phyloP scores from a whole-genome alignment of 2,797 vertebrate species.

The Pseudopleuronectes americanus region DNA sequence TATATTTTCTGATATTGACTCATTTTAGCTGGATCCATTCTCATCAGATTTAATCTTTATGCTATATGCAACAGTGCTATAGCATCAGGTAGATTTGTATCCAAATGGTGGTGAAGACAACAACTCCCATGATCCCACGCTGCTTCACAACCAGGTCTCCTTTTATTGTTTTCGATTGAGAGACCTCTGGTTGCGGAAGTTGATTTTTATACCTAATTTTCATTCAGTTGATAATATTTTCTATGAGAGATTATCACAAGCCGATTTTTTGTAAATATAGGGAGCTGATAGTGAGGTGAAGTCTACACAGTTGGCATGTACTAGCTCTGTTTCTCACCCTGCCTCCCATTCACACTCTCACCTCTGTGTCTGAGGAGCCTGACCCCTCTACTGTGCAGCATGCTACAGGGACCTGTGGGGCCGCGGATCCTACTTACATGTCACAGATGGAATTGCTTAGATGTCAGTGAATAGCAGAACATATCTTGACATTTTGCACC shows the following conservation, averaged over 20 bases:
- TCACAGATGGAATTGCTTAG: background rate
- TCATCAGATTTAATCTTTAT: background rate
- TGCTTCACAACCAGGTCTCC: too few species aligned
- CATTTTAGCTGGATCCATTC: background rate
- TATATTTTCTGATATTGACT: background rate
- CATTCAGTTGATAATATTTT: background rate
- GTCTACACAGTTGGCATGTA: background rate
- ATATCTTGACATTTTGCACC: too few species aligned
- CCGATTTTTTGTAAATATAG: too few species aligned
- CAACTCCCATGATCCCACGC: too few species aligned
- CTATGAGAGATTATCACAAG: constrained; percentile 3
- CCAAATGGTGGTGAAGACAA: background rate
- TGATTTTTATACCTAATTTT: too few species aligned
- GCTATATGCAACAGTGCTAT: background rate
- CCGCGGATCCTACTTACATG: background rate
- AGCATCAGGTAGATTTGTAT: background rate
- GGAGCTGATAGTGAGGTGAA: background rate
- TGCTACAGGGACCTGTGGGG: constrained; percentile 21
- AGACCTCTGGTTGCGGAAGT: too few species aligned
- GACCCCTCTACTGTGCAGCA: constrained; percentile 39
- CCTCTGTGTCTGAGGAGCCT: constrained; percentile 48
- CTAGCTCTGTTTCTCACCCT: constrained; percentile 51
- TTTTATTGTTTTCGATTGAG: too few species aligned
- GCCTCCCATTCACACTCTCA: constrained; percentile 54
- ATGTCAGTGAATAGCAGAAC: background rate